Evolutionary conservation across 2,797 vertebrate species (phyloP).

Genomic region (Gobionotothen gibberifrons): DNA sequence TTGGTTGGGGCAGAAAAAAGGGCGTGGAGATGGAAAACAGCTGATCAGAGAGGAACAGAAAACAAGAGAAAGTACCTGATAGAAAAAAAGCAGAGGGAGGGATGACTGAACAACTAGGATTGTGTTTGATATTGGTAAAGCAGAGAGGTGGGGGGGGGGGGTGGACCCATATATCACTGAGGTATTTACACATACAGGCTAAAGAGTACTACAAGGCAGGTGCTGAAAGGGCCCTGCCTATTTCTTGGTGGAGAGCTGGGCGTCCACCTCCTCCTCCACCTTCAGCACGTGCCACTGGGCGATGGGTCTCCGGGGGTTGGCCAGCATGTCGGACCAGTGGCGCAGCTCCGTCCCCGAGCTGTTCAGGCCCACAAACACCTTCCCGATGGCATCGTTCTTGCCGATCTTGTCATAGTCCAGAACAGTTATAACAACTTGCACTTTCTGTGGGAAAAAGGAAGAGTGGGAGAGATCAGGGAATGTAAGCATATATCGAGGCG

Average conservation of each 20-base stretch:
- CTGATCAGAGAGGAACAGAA: constrained; percentile 36
- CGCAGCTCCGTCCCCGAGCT: constrained; percentile 98
- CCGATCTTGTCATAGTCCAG: constrained; percentile 99
- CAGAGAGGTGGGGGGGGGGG: constrained; percentile 71
- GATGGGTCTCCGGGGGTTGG: constrained; percentile 98
- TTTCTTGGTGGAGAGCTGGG: constrained; percentile 97
- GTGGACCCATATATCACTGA: constrained; percentile 97
- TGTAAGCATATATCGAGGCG: not conserved
- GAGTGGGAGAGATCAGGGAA: not conserved
- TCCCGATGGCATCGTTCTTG: constrained; percentile 99
- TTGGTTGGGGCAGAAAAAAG: constrained; percentile 81
- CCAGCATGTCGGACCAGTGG: constrained; percentile 99
- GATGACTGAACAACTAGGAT: constrained; percentile 75
- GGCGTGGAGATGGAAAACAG: constrained; percentile 78
- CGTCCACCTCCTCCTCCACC: constrained; percentile 97
- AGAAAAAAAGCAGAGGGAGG: constrained; percentile 56
- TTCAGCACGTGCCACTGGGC: constrained; percentile 99
- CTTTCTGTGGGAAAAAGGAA: constrained; percentile 88
- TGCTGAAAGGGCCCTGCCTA: constrained; percentile 90
- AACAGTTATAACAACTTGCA: constrained; percentile 99
- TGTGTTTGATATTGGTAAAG: constrained; percentile 66
- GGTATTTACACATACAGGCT: constrained; percentile 99
- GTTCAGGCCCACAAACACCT: constrained; percentile 99
- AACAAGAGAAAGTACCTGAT: constrained; percentile 44
- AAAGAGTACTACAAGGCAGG: constrained; percentile 96